Evolutionary conservation across 1,140 invertebrate genomes (phyloP).

Genomic region (Magallana gigas): DNA sequence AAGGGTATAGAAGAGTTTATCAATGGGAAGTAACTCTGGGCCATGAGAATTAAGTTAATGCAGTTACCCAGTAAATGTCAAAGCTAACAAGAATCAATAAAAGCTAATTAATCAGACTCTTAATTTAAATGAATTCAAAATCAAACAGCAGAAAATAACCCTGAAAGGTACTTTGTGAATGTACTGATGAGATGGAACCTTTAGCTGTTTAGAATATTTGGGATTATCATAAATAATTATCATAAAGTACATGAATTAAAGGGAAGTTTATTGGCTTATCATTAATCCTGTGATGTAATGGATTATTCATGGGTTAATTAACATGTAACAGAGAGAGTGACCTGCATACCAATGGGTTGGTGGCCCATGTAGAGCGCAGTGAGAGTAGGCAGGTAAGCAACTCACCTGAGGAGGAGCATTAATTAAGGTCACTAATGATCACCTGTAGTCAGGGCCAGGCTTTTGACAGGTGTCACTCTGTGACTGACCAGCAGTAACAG

Average conservation of each 20-base stretch:
- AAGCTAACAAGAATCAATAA: too few species aligned
- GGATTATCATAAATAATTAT: too few species aligned
- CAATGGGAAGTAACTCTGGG: not conserved
- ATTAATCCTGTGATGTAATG: not conserved
- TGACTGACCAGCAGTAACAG: not conserved
- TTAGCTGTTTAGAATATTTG: too few species aligned
- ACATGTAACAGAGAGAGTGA: not conserved
- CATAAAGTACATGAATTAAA: too few species aligned
- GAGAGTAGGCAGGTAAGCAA: not conserved
- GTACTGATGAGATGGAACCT: too few species aligned
- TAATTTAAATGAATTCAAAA: too few species aligned
- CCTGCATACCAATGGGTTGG: not conserved
- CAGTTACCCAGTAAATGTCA: too few species aligned
- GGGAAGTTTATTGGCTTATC: not conserved
- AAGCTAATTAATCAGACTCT: too few species aligned
- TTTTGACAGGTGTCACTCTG: conserved; percentile 1
- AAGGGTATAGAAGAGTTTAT: not conserved
- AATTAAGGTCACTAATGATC: conserved; percentile 11
- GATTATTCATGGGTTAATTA: conserved; percentile 6
- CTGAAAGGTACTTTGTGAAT: too few species aligned
- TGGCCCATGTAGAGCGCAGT: too few species aligned
- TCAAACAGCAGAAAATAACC: too few species aligned
- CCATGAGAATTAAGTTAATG: not conserved
- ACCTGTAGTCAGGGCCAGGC: not conserved
- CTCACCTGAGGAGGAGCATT: not conserved